Base-by-base conservation (phyloP, 2,113 vertebrate species). In the Brachyhypopomus occidentalis region DNA sequence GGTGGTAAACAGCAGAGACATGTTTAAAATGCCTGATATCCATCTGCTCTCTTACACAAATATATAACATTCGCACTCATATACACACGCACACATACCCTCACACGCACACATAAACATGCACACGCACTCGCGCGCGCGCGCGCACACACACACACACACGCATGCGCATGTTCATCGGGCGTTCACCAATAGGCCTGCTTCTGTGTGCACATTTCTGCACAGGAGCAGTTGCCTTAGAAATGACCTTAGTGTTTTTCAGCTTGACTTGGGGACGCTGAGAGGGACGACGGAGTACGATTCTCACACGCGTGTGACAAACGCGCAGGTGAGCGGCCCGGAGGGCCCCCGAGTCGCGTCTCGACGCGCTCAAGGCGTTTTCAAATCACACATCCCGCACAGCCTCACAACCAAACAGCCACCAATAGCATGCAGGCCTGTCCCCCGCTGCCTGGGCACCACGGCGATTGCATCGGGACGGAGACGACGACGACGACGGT, bases 1-100 rank as follows among this genome's bases (percentile, higher is more conserved):
- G 62, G 63, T 70, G 73, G 66, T 77, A 84, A 81, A 76, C 71
- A 75, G 84, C 75, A 69, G 36, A 22, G 23, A 73, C 63, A 71
- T 52, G 66, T 62, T 60, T 74, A 59, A 66, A 60, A 80, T 70
- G 77, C 58, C 69, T 70, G 52, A 52, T 55, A 73, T 80, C 64
- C 70, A 58, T 56, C 45, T 58, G 62, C 23, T 60, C 77, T 52
- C 27, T 22, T 67, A 22, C 58, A 77, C 67, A 34, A 34, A 73
- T 71, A 77, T 25, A 81, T 14, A 16, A 81, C 27, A 56, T 25
- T 48, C 78, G n/a, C 80, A 23, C 56, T 72, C 76, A 30, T 17
- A 45, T 69, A 64, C 34, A 73, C 19, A 19, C 19, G n/a, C 45
- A 66, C 45, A 73, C 71, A 60, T 52, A 83, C 72, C 63, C 76